Conservation (phyloP, 2,113 vertebrate species). For the Sceloporus tristichus region DNA sequence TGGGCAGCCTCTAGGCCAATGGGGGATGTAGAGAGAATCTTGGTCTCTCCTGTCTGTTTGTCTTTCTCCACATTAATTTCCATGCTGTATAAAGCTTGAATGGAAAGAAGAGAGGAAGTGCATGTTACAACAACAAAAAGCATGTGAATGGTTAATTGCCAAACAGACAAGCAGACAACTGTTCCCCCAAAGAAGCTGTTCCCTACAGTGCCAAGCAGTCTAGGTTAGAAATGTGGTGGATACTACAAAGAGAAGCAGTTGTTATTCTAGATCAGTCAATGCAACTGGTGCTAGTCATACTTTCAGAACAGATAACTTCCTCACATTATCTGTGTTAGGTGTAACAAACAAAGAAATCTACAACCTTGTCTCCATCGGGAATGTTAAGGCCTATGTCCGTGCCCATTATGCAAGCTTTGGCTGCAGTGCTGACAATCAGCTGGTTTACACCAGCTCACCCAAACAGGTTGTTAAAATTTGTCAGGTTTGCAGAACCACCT, state of each 20-base stretch:
- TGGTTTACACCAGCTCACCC: no score
- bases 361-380: background rate
- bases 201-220: slow-evolving; percentile 66
- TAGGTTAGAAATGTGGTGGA: slow-evolving; percentile 68
- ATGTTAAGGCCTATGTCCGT: background rate
- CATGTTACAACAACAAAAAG: slow-evolving; percentile 90
- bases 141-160: slow-evolving; percentile 90
- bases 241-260: slow-evolving; percentile 42
- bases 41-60: slow-evolving; percentile 93
- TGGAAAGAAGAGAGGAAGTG: slow-evolving; percentile 89
- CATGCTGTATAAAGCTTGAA: slow-evolving; percentile 97
- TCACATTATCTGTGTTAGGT: background rate
- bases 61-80: slow-evolving; percentile 98
- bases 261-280: slow-evolving; percentile 42
- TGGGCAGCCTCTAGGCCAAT: slow-evolving; percentile 88
- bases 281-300: background rate
- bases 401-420: background rate
- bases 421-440: no score
- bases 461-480: no score
- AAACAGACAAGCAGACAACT: slow-evolving; percentile 82
- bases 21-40: slow-evolving; percentile 91
- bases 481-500: no score
- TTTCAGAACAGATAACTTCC: background rate
- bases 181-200: slow-evolving; percentile 60
- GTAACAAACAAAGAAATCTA: slow-evolving; percentile 52